phyloP scores from a whole-genome alignment of 1,140 invertebrate species.

The Hyles vespertilio region DNA sequence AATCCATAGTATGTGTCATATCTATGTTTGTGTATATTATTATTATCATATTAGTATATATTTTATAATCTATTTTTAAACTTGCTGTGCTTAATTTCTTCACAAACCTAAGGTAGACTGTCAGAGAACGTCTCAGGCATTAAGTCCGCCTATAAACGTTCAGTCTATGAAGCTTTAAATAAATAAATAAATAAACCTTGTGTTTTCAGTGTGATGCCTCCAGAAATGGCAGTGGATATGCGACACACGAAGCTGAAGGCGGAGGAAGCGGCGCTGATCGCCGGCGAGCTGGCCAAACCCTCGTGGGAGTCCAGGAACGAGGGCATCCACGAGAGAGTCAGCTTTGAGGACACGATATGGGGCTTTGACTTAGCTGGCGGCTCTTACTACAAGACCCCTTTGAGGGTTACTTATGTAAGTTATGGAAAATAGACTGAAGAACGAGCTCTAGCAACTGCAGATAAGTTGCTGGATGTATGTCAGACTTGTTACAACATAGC shows the following conservation, averaged over 20 bases:
- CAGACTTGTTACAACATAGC: too few relatives aligned
- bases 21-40: too few relatives aligned
- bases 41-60: too few relatives aligned
- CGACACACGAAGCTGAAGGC: slow-evolving; percentile 27
- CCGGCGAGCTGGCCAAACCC: slow-evolving; percentile 35
- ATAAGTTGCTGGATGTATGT: too few relatives aligned
- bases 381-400: slow-evolving; percentile 41
- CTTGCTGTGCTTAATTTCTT: not conserved
- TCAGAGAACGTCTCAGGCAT: too few relatives aligned
- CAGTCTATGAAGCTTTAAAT: too few relatives aligned
- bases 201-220: slow-evolving; percentile 21
- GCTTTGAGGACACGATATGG: slow-evolving; percentile 59
- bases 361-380: slow-evolving; percentile 56
- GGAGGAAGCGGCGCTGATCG: slow-evolving; percentile 27
- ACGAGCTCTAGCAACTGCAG: too few relatives aligned
- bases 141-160: too few relatives aligned
- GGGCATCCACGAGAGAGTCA: slow-evolving; percentile 56
- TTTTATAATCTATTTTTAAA: too few relatives aligned
- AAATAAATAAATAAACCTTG: not conserved
- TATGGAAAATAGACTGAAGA: too few relatives aligned
- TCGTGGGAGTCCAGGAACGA: slow-evolving; percentile 53
- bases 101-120: not conserved
- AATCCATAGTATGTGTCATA: too few relatives aligned
- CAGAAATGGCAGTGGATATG: slow-evolving; percentile 27
- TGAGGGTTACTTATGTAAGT: slow-evolving; percentile 46